Conservation (phyloP, 2,888 invertebrate species). For the Bugula neritina region DNA sequence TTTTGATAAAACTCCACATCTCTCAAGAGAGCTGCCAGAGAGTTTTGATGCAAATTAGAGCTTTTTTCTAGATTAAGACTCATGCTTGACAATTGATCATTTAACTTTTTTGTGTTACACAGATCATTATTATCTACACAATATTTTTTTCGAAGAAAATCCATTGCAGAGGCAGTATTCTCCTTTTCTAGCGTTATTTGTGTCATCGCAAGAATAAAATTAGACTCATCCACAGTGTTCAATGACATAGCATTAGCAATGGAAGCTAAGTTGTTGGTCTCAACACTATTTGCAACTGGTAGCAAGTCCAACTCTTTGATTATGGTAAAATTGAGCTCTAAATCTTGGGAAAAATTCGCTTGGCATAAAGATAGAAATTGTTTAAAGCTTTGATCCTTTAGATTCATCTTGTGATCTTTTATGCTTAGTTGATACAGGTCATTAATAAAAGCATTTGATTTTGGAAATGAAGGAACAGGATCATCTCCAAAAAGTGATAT, state of each 20-base stretch:
- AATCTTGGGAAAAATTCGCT: not conserved
- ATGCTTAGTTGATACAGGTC: not conserved
- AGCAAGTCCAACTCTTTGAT: not conserved
- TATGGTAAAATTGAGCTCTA: not conserved
- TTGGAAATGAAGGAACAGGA: not conserved
- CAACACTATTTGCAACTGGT: not conserved
- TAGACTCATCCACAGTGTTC: not conserved
- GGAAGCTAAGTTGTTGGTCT: not conserved
- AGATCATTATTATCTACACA: not conserved
- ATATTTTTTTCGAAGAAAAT: not conserved
- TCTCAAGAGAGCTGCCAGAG: not conserved
- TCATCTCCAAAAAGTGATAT: not conserved
- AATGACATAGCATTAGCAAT: not conserved
- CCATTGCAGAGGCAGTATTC: not conserved
- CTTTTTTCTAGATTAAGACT: not conserved
- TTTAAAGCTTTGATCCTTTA: not conserved
- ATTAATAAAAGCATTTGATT: not conserved
- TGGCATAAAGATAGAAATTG: not conserved
- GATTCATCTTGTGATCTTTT: too few relatives aligned
- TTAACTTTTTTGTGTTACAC: not conserved
- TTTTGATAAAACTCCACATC: not conserved
- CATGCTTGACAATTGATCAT: not conserved
- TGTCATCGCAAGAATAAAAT: not conserved
- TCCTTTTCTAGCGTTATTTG: not conserved
- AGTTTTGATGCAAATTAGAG: not conserved